A percentile compares a stretch with the other conserved stretches of the same genome.
phyloP scores from a whole-genome alignment of 53 echinoderm and acorn worm species.

The Paelopatides confundens region DNA sequence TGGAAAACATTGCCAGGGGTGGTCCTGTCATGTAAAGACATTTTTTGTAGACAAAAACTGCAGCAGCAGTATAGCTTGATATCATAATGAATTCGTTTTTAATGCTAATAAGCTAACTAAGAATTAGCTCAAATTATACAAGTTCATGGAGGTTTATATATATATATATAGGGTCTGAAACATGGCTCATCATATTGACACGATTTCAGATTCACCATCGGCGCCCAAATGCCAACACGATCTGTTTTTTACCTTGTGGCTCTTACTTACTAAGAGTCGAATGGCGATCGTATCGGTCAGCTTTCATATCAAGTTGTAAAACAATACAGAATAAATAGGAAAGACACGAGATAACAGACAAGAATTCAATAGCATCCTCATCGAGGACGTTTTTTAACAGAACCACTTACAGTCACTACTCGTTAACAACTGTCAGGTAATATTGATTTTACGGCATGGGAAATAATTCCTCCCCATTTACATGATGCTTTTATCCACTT shows the following conservation, averaged over 20 bases:
- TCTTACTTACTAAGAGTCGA: conserved; percentile 24
- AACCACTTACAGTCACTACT: conserved; percentile 34
- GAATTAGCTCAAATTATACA: background rate
- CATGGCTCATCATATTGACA: background rate
- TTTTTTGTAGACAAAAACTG: too few relatives aligned
- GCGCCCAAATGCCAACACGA: conserved; percentile 37
- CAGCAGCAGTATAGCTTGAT: too few relatives aligned
- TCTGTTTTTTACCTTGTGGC: conserved; percentile 30
- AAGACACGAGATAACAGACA: background rate
- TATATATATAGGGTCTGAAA: background rate
- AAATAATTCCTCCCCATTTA: conserved; percentile 47
- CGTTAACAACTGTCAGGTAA: conserved; percentile 44
- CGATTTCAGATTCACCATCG: conserved; percentile 29
- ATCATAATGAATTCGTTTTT: too few relatives aligned
- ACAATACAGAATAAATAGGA: conserved; percentile 42
- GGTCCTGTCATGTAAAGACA: too few relatives aligned
- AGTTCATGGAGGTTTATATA: background rate
- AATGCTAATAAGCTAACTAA: background rate
- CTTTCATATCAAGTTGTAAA: conserved; percentile 41
- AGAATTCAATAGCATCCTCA: conserved; percentile 40
- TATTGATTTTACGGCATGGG: conserved; percentile 47
- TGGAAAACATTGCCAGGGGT: too few relatives aligned
- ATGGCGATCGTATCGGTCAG: conserved; percentile 43
- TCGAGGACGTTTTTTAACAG: conserved; percentile 22
- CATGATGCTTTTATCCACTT: conserved; percentile 47